These are phyloP conservation scores for Montipora efflorescens DNA, from an alignment of 64 coral and sea anemone species.

Conservation along the genomic window DNA sequence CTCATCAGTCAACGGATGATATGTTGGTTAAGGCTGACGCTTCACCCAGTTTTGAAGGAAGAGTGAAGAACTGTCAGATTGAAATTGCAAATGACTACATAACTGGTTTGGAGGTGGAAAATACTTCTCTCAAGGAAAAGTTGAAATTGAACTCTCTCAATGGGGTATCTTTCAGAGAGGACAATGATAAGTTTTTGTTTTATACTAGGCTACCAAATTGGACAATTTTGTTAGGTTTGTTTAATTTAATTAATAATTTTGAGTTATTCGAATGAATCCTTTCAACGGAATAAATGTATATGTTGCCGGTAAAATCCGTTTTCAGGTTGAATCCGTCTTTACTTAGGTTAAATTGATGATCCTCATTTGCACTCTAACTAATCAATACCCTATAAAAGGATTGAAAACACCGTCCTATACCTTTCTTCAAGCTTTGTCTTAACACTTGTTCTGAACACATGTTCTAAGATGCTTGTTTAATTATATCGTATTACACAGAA, in stretches of 20 bases:
- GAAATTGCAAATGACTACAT: background rate
- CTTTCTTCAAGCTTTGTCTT: too few species aligned
- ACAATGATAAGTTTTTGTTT: background rate
- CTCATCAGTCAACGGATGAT: background rate
- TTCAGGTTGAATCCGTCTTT: too few species aligned
- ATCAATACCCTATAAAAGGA: too few species aligned
- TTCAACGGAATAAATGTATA: too few species aligned
- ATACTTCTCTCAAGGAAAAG: background rate
- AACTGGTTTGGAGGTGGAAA: background rate
- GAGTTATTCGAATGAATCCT: too few species aligned
- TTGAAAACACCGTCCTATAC: too few species aligned
- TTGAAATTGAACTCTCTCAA: background rate
- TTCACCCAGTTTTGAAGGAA: background rate
- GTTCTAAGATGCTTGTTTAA: too few species aligned
- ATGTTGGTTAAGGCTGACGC: background rate
- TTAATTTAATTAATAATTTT: background rate
- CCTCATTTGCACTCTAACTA: too few species aligned
- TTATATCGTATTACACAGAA: too few species aligned
- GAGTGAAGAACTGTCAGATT: background rate
- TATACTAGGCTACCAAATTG: background rate
- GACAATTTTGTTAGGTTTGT: background rate
- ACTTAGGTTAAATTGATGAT: too few species aligned
- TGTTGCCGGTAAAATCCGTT: too few species aligned
- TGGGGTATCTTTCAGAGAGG: background rate
- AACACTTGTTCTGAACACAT: too few species aligned